A percentile compares a stretch with the other conserved stretches of the same genome.
These are phyloP conservation scores for Bovichtus variegatus DNA, from an alignment of 2,797 vertebrate genomes.

Conservation along the genomic window DNA sequence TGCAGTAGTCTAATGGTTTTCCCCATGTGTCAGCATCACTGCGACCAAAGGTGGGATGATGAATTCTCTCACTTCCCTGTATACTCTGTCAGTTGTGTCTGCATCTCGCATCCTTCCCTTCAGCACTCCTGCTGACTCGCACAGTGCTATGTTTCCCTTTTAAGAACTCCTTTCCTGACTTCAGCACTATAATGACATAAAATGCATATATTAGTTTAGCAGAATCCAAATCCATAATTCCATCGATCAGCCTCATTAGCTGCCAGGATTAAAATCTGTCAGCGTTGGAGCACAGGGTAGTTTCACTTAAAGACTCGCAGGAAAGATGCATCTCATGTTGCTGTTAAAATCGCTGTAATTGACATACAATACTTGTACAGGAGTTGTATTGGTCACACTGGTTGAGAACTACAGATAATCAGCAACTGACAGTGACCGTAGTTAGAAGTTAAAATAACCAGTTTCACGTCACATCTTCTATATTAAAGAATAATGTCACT, in stretches of 20 bases:
- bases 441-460: neutral
- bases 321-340: neutral
- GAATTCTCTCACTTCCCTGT: constrained; percentile 52
- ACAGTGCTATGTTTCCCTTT: neutral
- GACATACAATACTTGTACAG: neutral
- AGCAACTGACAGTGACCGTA: neutral
- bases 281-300: neutral
- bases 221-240: neutral
- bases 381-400: neutral
- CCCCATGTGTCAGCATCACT: constrained; percentile 31
- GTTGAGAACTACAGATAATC: neutral
- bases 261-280: neutral
- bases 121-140: constrained; percentile 60
- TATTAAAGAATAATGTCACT: neutral
- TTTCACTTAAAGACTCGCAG: constrained; percentile 4
- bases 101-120: constrained; percentile 19
- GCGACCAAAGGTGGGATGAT: constrained; percentile 42
- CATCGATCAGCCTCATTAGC: neutral
- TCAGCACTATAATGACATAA: constrained; percentile 5
- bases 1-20: constrained; percentile 22
- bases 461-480: neutral
- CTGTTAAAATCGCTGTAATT: neutral
- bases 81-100: constrained; percentile 37
- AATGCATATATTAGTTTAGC: neutral
- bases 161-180: neutral